Evolutionary conservation across 1,140 invertebrate species (phyloP), one percentile per base, ranked within the genome.

Genomic region (Choristoneura fumiferana): DNA sequence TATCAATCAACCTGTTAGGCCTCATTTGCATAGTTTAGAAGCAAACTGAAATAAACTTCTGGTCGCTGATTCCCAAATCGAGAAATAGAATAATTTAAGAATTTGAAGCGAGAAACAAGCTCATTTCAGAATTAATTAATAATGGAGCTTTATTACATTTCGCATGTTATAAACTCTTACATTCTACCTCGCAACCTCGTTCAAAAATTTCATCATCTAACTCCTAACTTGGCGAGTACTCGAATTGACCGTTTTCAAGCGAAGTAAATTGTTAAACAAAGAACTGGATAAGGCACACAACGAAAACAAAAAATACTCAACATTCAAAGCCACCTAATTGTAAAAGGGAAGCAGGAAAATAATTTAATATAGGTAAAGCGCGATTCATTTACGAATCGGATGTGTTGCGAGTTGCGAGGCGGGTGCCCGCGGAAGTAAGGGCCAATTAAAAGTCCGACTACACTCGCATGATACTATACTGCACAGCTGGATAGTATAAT

Each of bases 391-490:
- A 29, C 43, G 43, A 49, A 49, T 49, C 43, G 43, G 43, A 49
- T 49, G 43, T 49, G 43, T 49, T 22, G 43, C n/a, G n/a, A n/a
- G n/a, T n/a, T n/a, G n/a, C 43, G 43, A 29, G 22, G 18, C 43
- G n/a, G 22, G 18, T 29, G n/a, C 43, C 22, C 43, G 22, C 43
- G 43, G 43, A 49, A 33, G 22, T 49, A 49, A 49, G 43, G 43
- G 43, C 43, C 43, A 49, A 49, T 49, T 49, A 49, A 49, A 49
- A 49, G 43, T 49, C 43, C 43, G 18, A 49, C 43, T 33, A 17
- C 43, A 17, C 22, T 49, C 43, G 18, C 43, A 49, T 49, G 22
- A 29, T 29, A 29, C n/a, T n/a, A n/a, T n/a, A n/a, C 22, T 22
- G 43, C 18, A 49, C 22, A 49, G 22, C 18, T 22, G 43, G 22